phyloP scores from a whole-genome alignment of 2,888 invertebrate species.

The Drosophila demipolita region DNA sequence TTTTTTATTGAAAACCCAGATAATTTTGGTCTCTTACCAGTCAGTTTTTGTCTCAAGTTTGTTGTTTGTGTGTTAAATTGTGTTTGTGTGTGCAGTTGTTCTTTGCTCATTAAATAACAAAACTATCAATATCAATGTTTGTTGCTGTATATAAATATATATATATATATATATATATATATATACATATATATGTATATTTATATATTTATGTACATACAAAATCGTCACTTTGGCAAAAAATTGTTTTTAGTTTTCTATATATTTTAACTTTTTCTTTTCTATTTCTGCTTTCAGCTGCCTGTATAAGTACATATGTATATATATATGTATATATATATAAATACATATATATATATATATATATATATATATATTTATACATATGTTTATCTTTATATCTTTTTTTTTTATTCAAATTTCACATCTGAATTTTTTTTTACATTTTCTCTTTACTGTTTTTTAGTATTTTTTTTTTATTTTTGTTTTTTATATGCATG shows the following conservation, averaged over 20 bases:
- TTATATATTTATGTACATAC: slow-evolving; percentile 40
- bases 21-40: slow-evolving; percentile 85
- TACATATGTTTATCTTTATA: slow-evolving; percentile 66
- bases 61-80: slow-evolving; percentile 27
- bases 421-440: slow-evolving; percentile 72
- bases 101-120: slow-evolving; percentile 63
- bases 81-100: slow-evolving; percentile 49
- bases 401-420: slow-evolving; percentile 61
- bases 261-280: slow-evolving; percentile 31
- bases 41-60: slow-evolving; percentile 82
- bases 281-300: slow-evolving; percentile 56
- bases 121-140: slow-evolving; percentile 76
- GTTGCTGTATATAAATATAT: slow-evolving; percentile 67
- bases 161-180: slow-evolving; percentile 54
- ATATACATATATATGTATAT: slow-evolving; percentile 59
- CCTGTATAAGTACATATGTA: slow-evolving; percentile 57
- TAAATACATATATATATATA: slow-evolving; percentile 50
- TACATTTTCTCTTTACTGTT: slow-evolving; percentile 66
- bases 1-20: slow-evolving; percentile 85
- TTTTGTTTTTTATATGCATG: slow-evolving; percentile 36
- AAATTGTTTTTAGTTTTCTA: slow-evolving; percentile 30
- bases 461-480: slow-evolving; percentile 37
- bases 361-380: slow-evolving; percentile 22
- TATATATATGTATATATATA: slow-evolving; percentile 52
- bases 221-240: slow-evolving; percentile 62